Conservation (phyloP, 2,888 invertebrate genomes). For the Himalopsyche anomala region DNA sequence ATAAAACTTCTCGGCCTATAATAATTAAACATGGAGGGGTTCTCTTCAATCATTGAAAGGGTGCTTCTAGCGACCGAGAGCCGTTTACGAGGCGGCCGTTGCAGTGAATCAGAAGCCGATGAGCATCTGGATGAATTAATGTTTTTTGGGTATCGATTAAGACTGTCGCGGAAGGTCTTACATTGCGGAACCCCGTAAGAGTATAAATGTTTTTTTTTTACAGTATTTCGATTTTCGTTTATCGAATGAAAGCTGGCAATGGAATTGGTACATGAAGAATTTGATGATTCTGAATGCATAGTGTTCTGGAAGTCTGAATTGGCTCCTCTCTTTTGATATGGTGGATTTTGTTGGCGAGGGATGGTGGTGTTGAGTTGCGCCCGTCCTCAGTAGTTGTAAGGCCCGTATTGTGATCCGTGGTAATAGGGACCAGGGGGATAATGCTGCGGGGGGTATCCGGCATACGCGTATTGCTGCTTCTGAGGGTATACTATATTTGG, state of each 20-base stretch:
- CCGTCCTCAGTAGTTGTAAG: conserved; percentile 90
- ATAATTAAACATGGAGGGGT: conserved; percentile 67
- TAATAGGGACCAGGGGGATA: conserved; percentile 93
- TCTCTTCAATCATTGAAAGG: conserved; percentile 74
- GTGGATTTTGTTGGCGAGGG: conserved; percentile 69
- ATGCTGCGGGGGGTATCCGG: conserved; percentile 89
- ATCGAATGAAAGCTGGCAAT: conserved; percentile 54
- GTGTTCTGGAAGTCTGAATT: conserved; percentile 42
- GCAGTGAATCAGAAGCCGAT: conserved; percentile 49
- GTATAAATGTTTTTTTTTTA: conserved; percentile 9
- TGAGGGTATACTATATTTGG: conserved; percentile 89
- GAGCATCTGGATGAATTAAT: neutral
- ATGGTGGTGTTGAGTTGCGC: conserved; percentile 76
- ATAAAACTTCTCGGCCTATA: conserved; percentile 60
- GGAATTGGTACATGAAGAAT: conserved; percentile 60
- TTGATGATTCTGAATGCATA: conserved; percentile 57
- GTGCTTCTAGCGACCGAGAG: conserved; percentile 68
- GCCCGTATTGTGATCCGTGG: conserved; percentile 94
- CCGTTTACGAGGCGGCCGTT: conserved; percentile 49
- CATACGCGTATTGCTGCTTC: conserved; percentile 94
- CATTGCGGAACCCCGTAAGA: conserved; percentile 25
- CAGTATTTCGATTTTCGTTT: conserved; percentile 28
- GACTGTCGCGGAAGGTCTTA: neutral
- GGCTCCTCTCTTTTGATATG: conserved; percentile 34
- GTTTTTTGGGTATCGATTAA: neutral